Evolutionary conservation across 1,140 invertebrate genomes (phyloP), one percentile per base, ranked within the genome.

Genomic region (Drosophila jambulina): DNA sequence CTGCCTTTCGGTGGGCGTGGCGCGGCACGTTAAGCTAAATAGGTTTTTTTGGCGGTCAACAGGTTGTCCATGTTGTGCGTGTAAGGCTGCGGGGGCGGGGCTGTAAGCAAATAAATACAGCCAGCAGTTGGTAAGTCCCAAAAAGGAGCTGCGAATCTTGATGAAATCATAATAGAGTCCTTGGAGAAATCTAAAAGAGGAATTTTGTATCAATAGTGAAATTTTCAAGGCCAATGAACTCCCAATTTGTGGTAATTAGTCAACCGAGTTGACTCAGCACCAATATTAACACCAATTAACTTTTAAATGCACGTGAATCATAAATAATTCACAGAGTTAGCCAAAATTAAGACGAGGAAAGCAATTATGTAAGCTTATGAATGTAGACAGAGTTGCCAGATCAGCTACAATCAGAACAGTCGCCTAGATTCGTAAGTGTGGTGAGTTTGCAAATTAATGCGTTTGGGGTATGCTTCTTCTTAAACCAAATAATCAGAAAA

Each of bases 21-120:
- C 42, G 12, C 27, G 27, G 51, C 65, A 72, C 42, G 69, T 70
- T 72, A 70, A 72, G 17, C 15, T 58, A 70, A 71, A 72, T 71
- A 59, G 42, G 65, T 57, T 59, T 68, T 67, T 54, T 62, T 69
- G 63, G 29, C 38, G 63, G 63, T 69, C 64, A 69, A 70, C 46
- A 70, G 46, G 34, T 49, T 72, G n/a, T 56, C 21, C 53, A 36
- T n/a, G 53, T 4, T 23, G 40, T 69, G 68, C 67, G 68, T 72
- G 53, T 72, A 48, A 71, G 68, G 40, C 40, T 70, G 51, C 17
- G 65, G 25, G 42, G 68, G 68, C 64, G 64, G 57, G 68, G 25
- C 21, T 15, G 32, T 21, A 68, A 25, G 21, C 21, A 69, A 40
- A 45, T 32, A 56, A 32, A 65, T 36, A 69, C 12, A 48, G 13